Conservation (phyloP, 2,113 vertebrate genomes). For the Barnardius zonarius region DNA sequence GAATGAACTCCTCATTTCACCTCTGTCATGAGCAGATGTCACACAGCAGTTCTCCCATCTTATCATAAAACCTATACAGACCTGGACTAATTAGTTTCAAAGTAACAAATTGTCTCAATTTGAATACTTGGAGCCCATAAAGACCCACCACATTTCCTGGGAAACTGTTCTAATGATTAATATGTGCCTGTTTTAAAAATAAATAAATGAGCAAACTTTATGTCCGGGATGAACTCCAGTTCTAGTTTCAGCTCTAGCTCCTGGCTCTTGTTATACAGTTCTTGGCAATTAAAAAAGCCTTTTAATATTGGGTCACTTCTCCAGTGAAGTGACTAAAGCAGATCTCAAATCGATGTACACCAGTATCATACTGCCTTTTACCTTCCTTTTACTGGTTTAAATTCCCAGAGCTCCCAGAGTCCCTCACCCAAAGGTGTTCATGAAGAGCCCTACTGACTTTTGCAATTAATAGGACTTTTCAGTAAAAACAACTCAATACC, state of each 20-base stretch:
- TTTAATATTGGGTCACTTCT: neutral
- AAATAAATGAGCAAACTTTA: neutral
- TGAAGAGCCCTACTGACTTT: neutral
- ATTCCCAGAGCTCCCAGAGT: neutral
- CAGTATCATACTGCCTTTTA: neutral
- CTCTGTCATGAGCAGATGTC: neutral
- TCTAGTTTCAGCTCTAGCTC: neutral
- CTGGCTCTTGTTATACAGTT: rapidly evolving
- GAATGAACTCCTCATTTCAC: neutral
- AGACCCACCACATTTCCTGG: neutral
- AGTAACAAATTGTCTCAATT: neutral
- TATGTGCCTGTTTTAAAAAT: neutral
- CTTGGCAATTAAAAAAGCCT: neutral
- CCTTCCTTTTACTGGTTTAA: neutral
- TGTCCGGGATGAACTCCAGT: neutral
- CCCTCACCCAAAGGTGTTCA: neutral
- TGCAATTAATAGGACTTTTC: neutral
- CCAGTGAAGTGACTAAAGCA: neutral
- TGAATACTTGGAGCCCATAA: neutral
- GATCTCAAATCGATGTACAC: neutral
- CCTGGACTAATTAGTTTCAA: neutral
- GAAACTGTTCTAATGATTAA: neutral
- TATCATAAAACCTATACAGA: neutral
- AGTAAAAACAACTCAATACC: neutral
- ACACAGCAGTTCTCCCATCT: neutral